Conservation (phyloP, 1,140 invertebrate species). For the Drosophila burlai region DNA sequence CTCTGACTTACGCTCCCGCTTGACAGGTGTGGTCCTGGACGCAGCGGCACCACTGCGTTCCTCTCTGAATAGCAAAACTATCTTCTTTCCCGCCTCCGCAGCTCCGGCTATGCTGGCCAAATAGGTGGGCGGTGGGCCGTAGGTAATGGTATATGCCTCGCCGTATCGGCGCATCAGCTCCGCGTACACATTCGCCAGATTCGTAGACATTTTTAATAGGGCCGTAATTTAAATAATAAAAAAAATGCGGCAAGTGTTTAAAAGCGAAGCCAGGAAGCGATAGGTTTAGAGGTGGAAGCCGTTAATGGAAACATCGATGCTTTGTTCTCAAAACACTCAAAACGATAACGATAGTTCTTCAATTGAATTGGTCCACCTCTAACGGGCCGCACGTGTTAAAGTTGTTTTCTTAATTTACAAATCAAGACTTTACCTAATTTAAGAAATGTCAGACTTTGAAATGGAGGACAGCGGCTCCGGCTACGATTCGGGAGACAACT, state of each 20-base stretch:
- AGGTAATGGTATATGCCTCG: constrained; percentile 68
- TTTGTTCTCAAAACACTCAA: background rate
- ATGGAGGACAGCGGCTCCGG: constrained; percentile 71
- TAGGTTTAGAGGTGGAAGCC: background rate
- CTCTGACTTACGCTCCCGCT: constrained; percentile 26
- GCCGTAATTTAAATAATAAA: constrained; percentile 3
- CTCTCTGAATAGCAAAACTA: constrained; percentile 72
- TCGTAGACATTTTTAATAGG: constrained; percentile 42
- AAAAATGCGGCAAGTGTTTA: constrained; percentile 36
- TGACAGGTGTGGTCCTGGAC: constrained; percentile 53
- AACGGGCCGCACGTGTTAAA: constrained; percentile 66
- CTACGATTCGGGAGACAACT: constrained; percentile 78
- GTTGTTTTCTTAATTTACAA: constrained; percentile 59
- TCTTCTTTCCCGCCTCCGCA: constrained; percentile 54
- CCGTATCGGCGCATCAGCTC: constrained; percentile 64
- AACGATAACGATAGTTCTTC: background rate
- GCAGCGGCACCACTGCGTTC: constrained; percentile 36
- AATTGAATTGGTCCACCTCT: constrained; percentile 9
- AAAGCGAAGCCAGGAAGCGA: constrained; percentile 21
- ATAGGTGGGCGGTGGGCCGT: constrained; percentile 63
- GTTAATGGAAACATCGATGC: background rate
- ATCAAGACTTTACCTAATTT: constrained; percentile 24
- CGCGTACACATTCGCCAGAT: constrained; percentile 73
- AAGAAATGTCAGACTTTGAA: constrained; percentile 81
- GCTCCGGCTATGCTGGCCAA: constrained; percentile 54